These are phyloP conservation scores for Lanistes nyassanus DNA, from an alignment of 1,140 invertebrate species.

Conservation along the genomic window DNA sequence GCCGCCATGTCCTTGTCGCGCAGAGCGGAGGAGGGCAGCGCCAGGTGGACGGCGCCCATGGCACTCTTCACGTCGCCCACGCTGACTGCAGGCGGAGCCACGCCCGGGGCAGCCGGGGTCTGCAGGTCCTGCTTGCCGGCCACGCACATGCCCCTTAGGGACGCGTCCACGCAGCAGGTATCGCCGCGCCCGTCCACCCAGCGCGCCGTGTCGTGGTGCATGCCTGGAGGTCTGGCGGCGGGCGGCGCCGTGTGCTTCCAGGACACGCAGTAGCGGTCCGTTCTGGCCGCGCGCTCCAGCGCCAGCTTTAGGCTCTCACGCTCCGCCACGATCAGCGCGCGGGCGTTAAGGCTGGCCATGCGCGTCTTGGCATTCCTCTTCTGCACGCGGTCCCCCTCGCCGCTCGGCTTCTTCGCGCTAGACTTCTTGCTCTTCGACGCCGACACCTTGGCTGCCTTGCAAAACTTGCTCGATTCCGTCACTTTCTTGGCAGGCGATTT, in stretches of 20 bases:
- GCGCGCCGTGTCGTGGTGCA: constrained; percentile 8
- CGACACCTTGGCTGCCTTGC: neutral
- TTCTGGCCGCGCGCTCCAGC: constrained; percentile 31
- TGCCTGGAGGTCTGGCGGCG: neutral
- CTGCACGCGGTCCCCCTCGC: neutral
- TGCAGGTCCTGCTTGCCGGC: neutral
- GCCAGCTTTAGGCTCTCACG: constrained; percentile 26
- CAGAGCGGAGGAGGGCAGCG: neutral
- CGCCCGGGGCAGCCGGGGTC: neutral
- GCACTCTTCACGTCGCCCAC: neutral
- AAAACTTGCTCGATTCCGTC: neutral
- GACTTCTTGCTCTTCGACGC: neutral
- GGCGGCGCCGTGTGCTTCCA: constrained; percentile 15
- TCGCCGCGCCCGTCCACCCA: constrained; percentile 36
- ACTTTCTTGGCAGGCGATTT: no score
- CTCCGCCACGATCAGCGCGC: constrained; percentile 26
- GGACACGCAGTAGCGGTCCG: constrained; percentile 31
- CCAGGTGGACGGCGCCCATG: no score
- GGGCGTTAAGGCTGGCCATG: constrained; percentile 37
- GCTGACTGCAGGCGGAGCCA: neutral
- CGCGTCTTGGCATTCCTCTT: constrained; percentile 33
- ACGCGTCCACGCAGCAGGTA: constrained; percentile 9
- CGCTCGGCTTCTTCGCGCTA: neutral
- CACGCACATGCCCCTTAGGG: constrained; percentile 3
- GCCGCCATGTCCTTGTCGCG: constrained; percentile 25